phyloP scores from a whole-genome alignment of 2,113 vertebrate genomes.

The Climacteris rufus region DNA sequence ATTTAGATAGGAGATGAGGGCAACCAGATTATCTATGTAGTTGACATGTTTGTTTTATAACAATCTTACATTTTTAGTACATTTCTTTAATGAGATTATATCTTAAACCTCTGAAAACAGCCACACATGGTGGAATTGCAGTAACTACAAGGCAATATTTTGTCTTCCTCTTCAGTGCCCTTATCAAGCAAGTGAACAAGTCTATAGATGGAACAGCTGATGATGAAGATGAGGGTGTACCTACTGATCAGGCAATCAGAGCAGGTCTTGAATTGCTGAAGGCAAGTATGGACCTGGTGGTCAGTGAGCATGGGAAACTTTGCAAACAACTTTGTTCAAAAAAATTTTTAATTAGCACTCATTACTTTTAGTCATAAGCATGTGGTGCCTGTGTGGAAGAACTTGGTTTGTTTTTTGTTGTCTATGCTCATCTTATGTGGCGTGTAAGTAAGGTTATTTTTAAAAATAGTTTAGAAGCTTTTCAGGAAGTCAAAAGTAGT shows the following conservation, averaged over 20 bases:
- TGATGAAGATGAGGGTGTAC: conserved; percentile 88
- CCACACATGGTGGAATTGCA: background rate
- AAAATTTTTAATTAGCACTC: background rate
- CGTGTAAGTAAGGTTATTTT: background rate
- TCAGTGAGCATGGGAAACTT: background rate
- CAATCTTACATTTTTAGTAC: background rate
- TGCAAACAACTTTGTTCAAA: background rate
- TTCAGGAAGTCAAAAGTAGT: background rate
- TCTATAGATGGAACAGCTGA: conserved; percentile 89
- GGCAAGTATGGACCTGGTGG: conserved; percentile 60
- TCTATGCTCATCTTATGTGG: background rate
- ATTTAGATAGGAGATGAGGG: background rate
- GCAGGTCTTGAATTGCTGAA: conserved; percentile 88
- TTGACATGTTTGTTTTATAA: background rate
- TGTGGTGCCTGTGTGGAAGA: background rate
- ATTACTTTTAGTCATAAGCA: background rate
- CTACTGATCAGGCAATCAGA: conserved; percentile 85
- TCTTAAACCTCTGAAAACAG: background rate
- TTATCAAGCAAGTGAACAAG: conserved; percentile 88
- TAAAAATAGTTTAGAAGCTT: background rate
- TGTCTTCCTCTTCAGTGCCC: conserved; percentile 72
- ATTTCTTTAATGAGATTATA: background rate
- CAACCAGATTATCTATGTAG: background rate
- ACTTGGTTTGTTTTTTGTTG: background rate
- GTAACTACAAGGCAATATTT: background rate